Evolutionary conservation across 2,797 vertebrate genomes (phyloP).

Genomic region (Malacoctenus gilli): DNA sequence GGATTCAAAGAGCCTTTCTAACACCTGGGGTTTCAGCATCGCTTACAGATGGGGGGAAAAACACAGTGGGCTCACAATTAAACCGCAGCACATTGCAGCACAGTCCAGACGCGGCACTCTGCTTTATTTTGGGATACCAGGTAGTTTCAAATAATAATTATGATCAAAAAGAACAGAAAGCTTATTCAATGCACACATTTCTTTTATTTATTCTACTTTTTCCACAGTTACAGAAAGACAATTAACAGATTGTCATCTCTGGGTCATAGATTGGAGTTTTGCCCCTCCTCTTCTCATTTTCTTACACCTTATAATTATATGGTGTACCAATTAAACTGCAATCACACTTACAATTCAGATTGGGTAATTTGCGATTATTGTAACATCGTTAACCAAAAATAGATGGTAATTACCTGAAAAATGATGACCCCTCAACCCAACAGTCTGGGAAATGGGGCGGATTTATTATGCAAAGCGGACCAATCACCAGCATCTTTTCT

Average conservation of each 20-base stretch:
- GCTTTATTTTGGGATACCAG: no score
- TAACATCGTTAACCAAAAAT: constrained; percentile 66
- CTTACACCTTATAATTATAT: constrained; percentile 1
- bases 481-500: constrained; percentile 45
- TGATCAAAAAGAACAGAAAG: no score
- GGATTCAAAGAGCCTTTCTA: constrained; percentile 64
- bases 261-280: no score
- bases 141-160: neutral
- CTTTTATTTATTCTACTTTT: no score
- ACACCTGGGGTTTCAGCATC: constrained; percentile 47
- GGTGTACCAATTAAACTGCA: constrained; percentile 34
- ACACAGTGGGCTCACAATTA: no score
- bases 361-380: constrained; percentile 43
- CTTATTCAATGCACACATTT: no score
- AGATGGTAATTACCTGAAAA: constrained; percentile 66
- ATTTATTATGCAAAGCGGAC: constrained; percentile 71
- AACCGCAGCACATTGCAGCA: no score
- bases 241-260: no score
- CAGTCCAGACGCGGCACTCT: no score
- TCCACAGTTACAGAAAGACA: no score
- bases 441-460: constrained; percentile 46
- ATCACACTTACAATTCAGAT: constrained; percentile 45
- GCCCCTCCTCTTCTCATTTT: constrained; percentile 31
- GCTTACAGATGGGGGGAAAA: constrained; percentile 6
- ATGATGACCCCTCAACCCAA: constrained; percentile 35